These are phyloP conservation scores for Leptosomus discolor DNA, from an alignment of 2,113 vertebrate genomes.

Conservation along the genomic window DNA sequence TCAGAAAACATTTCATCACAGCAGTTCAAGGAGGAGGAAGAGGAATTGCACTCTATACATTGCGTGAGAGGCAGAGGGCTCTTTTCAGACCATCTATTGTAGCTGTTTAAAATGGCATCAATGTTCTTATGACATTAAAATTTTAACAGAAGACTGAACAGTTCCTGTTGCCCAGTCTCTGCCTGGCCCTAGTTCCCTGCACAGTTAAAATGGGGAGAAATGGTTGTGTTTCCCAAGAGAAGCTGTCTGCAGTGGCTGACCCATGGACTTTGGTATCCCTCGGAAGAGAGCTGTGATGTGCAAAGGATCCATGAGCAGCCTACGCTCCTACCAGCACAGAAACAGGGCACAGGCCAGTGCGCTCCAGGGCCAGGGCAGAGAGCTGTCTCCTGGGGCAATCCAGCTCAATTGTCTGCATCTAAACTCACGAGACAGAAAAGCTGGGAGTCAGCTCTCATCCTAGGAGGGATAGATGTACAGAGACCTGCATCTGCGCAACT, in stretches of 20 bases:
- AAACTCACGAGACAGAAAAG: neutral
- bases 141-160: neutral
- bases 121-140: neutral
- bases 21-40: neutral
- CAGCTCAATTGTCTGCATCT: neutral
- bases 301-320: neutral
- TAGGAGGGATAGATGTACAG: neutral
- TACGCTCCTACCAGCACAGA: neutral
- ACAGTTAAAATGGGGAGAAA: neutral
- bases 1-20: neutral
- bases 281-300: neutral
- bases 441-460: neutral
- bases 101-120: neutral
- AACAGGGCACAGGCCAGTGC: accelerated
- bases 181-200: neutral
- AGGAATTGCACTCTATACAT: neutral
- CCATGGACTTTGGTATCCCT: no score
- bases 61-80: neutral
- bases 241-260: neutral
- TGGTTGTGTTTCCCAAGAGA: neutral
- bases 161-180: neutral
- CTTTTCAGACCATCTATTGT: neutral
- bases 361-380: neutral
- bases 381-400: neutral
- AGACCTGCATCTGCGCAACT: neutral